Conservation (phyloP, 2,888 invertebrate species). For the Chloromyia formosa region DNA sequence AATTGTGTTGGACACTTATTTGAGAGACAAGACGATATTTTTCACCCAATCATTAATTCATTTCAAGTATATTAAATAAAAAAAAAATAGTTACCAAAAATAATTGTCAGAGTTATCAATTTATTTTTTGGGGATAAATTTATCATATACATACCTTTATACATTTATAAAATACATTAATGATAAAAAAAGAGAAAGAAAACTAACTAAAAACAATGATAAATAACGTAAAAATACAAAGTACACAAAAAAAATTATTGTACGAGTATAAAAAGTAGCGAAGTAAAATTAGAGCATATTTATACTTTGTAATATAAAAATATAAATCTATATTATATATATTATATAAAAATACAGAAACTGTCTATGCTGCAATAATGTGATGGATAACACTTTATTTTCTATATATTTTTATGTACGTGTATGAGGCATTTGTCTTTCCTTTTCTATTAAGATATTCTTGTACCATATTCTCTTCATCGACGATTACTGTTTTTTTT, state of each 20-base stretch:
- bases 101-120: conserved; percentile 12
- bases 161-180: conserved; percentile 8
- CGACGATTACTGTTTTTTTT: not conserved
- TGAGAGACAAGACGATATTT: conserved; percentile 22
- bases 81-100: conserved; percentile 29
- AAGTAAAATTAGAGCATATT: not conserved
- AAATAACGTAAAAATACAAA: conserved; percentile 22
- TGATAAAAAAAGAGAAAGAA: not conserved
- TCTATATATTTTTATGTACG: conserved; percentile 12
- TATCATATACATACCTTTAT: conserved; percentile 18
- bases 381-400: conserved; percentile 34
- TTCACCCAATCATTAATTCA: conserved; percentile 1
- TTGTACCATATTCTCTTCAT: conserved; percentile 26
- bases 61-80: not conserved
- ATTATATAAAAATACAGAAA: not conserved
- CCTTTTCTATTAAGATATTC: conserved; percentile 26
- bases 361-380: conserved; percentile 36
- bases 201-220: not conserved
- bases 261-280: conserved; percentile 3
- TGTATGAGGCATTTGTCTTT: conserved; percentile 32
- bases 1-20: not conserved
- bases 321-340: not conserved
- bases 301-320: conserved; percentile 3
- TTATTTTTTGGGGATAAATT: conserved; percentile 32
- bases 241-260: conserved; percentile 2